Percentiles rank a stretch among this genome's conserved stretches.
phyloP scores from a whole-genome alignment of 2,888 invertebrate species.

The Eumacrocentrus americanus region DNA sequence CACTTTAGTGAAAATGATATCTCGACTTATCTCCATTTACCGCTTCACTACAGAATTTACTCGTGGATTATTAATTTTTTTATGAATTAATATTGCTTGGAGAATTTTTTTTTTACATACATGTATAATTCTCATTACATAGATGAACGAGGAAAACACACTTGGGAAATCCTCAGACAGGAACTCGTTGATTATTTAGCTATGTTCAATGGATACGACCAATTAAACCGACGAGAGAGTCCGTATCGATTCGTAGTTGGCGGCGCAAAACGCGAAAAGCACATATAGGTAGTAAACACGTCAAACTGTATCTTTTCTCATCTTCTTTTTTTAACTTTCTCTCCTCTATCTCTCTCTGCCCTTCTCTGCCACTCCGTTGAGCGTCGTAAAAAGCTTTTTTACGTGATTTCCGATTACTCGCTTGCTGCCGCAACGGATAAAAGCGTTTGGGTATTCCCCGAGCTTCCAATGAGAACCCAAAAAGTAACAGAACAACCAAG shows the following conservation, averaged over 20 bases:
- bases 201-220: slow-evolving; percentile 19
- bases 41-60: no score
- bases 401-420: slow-evolving; percentile 30
- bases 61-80: no score
- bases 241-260: slow-evolving; percentile 16
- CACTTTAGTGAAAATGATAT: no score
- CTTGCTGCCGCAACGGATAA: slow-evolving; percentile 18
- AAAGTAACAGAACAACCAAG: no score
- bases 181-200: slow-evolving; percentile 15
- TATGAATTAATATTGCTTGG: no score
- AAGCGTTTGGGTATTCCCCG: no score
- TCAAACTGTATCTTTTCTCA: slow-evolving; percentile 9
- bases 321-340: neutral
- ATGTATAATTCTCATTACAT: no score
- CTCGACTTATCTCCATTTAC: no score
- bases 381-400: slow-evolving; percentile 29
- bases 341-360: neutral
- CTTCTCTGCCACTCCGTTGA: slow-evolving; percentile 5
- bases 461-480: no score
- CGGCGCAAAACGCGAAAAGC: slow-evolving; percentile 23
- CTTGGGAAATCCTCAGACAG: no score
- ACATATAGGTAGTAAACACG: slow-evolving; percentile 1
- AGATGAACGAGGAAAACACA: no score
- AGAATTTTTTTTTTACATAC: no score
- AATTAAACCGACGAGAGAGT: slow-evolving; percentile 24